A percentile compares a stretch with the other conserved stretches of the same genome.
phyloP scores from a whole-genome alignment of 1,140 invertebrate genomes.

The Planococcus citri region DNA sequence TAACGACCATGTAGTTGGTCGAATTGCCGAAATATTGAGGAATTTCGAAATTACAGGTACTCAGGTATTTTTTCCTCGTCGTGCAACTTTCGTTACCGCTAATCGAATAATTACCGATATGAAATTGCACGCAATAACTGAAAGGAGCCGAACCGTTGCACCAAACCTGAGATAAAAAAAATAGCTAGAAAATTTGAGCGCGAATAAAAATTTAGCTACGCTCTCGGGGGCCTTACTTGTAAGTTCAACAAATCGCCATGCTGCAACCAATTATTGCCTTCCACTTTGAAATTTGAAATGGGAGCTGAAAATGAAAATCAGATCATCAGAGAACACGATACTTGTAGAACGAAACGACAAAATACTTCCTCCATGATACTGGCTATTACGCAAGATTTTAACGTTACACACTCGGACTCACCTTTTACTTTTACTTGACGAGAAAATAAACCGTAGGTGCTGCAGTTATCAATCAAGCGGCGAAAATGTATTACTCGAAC shows the following conservation, averaged over 20 bases:
- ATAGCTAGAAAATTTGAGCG: background rate
- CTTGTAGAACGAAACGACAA: background rate
- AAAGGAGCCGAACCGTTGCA: constrained; percentile 60
- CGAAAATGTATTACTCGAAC: background rate
- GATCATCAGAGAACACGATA: background rate
- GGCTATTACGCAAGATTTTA: background rate
- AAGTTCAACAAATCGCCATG: constrained; percentile 61
- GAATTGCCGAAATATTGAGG: constrained; percentile 51
- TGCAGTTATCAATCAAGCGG: background rate
- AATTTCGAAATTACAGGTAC: constrained; percentile 45
- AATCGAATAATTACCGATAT: constrained; percentile 53
- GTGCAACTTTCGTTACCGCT: constrained; percentile 64
- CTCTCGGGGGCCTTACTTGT: constrained; percentile 34
- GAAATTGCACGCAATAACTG: constrained; percentile 47
- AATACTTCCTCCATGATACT: background rate
- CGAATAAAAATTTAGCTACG: too few relatives aligned
- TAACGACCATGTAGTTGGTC: constrained; percentile 52
- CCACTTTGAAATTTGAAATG: constrained; percentile 47
- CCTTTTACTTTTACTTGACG: constrained; percentile 10
- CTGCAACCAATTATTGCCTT: constrained; percentile 63
- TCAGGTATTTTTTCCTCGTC: constrained; percentile 1
- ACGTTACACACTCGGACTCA: background rate
- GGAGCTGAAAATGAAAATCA: constrained; percentile 40
- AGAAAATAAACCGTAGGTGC: background rate
- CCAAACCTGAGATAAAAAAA: constrained; percentile 23